These are phyloP conservation scores for Baronia brevicornis DNA, from an alignment of 2,888 invertebrate species.

Conservation along the genomic window DNA sequence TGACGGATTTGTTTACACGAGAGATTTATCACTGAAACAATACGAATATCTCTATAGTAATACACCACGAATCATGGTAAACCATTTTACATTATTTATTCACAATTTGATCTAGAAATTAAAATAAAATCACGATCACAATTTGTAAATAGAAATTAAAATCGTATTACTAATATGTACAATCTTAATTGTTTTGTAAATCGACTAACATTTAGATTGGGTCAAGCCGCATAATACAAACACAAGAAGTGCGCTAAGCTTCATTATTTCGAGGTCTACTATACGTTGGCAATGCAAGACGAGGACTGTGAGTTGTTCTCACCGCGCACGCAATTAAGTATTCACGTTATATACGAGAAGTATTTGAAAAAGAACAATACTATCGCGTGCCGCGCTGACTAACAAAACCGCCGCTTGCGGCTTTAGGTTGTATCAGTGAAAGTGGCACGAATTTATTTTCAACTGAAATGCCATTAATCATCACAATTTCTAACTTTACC, in stretches of 20 bases:
- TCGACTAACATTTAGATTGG: slow-evolving; percentile 11
- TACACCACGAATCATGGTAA: no score
- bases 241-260: slow-evolving; percentile 8
- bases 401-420: slow-evolving; percentile 10
- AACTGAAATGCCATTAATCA: no score
- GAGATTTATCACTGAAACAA: slow-evolving; percentile 28
- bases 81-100: no score
- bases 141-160: not conserved
- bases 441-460: slow-evolving; percentile 9
- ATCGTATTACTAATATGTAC: not conserved
- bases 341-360: slow-evolving; percentile 9
- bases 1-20: slow-evolving; percentile 30
- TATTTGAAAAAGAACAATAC: slow-evolving; percentile 8
- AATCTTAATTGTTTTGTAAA: not conserved
- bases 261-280: slow-evolving; percentile 11
- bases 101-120: not conserved
- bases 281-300: slow-evolving; percentile 17
- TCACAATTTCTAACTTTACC: no score
- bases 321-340: slow-evolving; percentile 13
- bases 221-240: slow-evolving; percentile 5
- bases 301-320: slow-evolving; percentile 21
- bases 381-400: slow-evolving; percentile 4
- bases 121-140: not conserved
- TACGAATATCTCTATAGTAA: no score
- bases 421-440: slow-evolving; percentile 14